These are phyloP conservation scores for Lipophrys pholis DNA, from an alignment of 2,113 vertebrate genomes.

Conservation along the genomic window DNA sequence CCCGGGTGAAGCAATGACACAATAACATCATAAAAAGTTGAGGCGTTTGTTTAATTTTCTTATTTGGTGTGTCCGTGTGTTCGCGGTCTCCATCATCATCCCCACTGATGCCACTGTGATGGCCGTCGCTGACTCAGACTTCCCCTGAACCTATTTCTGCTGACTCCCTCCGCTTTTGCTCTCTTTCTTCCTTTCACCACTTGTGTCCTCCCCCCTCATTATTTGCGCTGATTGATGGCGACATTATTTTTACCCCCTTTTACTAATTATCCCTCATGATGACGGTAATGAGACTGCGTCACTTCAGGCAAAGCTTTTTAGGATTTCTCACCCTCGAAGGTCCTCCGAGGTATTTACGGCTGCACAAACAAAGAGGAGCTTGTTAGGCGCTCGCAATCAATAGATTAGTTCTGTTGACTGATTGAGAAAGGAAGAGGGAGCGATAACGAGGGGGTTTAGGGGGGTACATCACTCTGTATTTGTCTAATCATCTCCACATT, in stretches of 20 bases:
- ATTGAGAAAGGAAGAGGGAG: conserved; percentile 35
- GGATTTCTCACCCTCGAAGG: conserved; percentile 54
- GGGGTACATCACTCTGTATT: conserved; percentile 26
- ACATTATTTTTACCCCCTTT: conserved; percentile 57
- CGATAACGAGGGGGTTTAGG: conserved; percentile 25
- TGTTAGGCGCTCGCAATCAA: conserved; percentile 86
- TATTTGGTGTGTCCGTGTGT: neutral
- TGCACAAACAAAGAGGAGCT: conserved; percentile 86
- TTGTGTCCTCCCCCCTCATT: conserved; percentile 6
- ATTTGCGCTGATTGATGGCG: conserved; percentile 55
- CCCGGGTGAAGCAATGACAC: too few species aligned
- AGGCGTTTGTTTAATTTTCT: neutral
- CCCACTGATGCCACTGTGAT: conserved; percentile 11
- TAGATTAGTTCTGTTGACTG: conserved; percentile 76
- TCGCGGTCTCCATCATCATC: neutral
- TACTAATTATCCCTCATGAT: conserved; percentile 71
- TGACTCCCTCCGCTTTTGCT: conserved; percentile 58
- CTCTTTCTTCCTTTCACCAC: conserved; percentile 32
- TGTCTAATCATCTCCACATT: conserved; percentile 40
- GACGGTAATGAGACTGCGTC: conserved; percentile 72
- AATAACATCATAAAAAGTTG: too few species aligned
- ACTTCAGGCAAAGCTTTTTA: conserved; percentile 52
- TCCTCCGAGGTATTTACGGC: conserved; percentile 70
- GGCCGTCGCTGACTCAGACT: conserved; percentile 53
- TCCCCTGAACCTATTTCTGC: conserved; percentile 53